phyloP scores from a whole-genome alignment of 1,140 invertebrate species.

The Nebria ingens region DNA sequence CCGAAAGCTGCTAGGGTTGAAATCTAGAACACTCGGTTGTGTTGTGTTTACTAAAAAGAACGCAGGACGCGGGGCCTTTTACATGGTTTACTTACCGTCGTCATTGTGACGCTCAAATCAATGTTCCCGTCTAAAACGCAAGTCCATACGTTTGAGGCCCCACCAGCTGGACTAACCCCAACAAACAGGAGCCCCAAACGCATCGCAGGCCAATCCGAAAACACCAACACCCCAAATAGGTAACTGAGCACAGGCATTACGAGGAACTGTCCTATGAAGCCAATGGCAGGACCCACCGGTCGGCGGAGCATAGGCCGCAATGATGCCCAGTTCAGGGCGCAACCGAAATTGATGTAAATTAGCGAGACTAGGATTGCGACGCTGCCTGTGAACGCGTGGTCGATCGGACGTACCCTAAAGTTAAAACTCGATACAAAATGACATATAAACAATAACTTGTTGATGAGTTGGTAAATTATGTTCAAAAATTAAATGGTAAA shows the following conservation, averaged over 20 bases:
- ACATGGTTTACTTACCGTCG: slow-evolving; percentile 54
- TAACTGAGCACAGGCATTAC: slow-evolving; percentile 84
- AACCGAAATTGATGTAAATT: slow-evolving; percentile 90
- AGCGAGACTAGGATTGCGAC: slow-evolving; percentile 61
- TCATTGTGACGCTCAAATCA: slow-evolving; percentile 86
- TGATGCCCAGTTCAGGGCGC: slow-evolving; percentile 69
- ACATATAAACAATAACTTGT: too few species aligned
- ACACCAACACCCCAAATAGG: slow-evolving; percentile 58
- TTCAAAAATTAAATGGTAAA: too few species aligned
- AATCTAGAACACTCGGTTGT: background rate
- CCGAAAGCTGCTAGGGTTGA: slow-evolving; percentile 27
- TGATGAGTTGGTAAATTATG: too few species aligned
- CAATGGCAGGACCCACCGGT: slow-evolving; percentile 77
- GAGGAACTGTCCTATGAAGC: slow-evolving; percentile 73
- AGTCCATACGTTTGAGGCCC: slow-evolving; percentile 94
- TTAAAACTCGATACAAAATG: too few species aligned
- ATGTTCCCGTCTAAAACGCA: slow-evolving; percentile 79
- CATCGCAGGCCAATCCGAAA: slow-evolving; percentile 56
- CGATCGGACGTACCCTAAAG: slow-evolving; percentile 46
- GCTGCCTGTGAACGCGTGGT: slow-evolving; percentile 65
- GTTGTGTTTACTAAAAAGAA: slow-evolving; percentile 20
- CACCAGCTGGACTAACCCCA: slow-evolving; percentile 82
- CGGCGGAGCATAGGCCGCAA: slow-evolving; percentile 57
- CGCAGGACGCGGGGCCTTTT: background rate
- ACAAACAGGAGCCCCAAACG: slow-evolving; percentile 85